These are phyloP conservation scores for Micronycteris hirsuta DNA, from an alignment of 2,113 vertebrate species.

Conservation along the genomic window DNA sequence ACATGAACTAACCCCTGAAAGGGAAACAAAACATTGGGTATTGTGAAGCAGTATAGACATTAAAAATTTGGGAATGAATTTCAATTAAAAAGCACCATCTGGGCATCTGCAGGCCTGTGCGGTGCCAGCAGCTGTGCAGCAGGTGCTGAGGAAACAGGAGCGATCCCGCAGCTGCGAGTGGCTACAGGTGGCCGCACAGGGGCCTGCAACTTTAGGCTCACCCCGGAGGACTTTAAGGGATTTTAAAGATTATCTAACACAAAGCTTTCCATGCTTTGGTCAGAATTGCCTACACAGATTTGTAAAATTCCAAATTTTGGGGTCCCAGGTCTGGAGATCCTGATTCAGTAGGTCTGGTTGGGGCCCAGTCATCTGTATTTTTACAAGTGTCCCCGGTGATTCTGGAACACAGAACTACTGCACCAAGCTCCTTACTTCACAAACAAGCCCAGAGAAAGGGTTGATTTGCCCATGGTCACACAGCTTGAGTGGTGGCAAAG, in stretches of 20 bases:
- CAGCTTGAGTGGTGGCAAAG: neutral
- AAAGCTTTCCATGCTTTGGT: neutral
- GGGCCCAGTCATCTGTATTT: neutral
- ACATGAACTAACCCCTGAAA: neutral
- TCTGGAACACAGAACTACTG: neutral
- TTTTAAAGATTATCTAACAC: neutral
- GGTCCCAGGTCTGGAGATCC: neutral
- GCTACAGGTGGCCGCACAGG: neutral
- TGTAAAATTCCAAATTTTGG: neutral
- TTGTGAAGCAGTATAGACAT: neutral
- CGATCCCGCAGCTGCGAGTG: no score
- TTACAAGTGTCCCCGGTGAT: neutral
- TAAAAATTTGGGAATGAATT: neutral
- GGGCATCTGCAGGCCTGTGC: fast-evolving
- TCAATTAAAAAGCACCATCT: neutral
- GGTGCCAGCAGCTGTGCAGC: neutral
- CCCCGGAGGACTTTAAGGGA: neutral
- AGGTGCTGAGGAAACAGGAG: neutral
- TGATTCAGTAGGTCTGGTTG: neutral
- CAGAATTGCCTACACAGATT: neutral
- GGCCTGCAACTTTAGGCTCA: neutral
- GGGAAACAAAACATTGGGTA: neutral
- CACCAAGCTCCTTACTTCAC: neutral
- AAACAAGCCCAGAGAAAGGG: neutral
- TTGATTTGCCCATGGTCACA: neutral